These are phyloP conservation scores for Calameuta pallipes DNA, from an alignment of 2,888 invertebrate genomes.

Conservation along the genomic window DNA sequence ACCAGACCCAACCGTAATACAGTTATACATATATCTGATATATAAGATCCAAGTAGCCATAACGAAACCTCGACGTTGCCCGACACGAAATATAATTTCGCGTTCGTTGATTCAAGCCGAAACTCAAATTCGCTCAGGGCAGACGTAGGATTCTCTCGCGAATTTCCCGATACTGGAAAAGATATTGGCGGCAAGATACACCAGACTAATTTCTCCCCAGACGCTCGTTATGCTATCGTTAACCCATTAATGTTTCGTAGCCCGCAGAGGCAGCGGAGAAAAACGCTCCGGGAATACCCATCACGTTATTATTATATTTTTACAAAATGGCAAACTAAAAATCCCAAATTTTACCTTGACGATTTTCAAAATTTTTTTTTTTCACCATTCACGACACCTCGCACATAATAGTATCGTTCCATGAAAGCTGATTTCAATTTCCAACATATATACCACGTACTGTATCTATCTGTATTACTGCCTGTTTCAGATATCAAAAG, in stretches of 20 bases:
- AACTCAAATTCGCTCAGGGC: too few species aligned
- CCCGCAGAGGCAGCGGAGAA: background rate
- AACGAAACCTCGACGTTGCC: too few species aligned
- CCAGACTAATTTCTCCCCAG: constrained; percentile 36
- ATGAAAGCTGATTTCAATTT: background rate
- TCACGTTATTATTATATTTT: constrained; percentile 33
- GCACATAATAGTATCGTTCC: background rate
- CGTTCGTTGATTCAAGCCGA: too few species aligned
- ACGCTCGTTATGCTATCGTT: constrained; percentile 35
- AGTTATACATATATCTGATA: too few species aligned
- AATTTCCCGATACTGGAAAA: background rate
- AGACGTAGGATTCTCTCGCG: too few species aligned
- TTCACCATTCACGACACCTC: background rate
- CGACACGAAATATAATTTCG: too few species aligned
- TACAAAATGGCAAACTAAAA: constrained; percentile 39
- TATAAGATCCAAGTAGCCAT: too few species aligned
- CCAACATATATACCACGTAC: background rate
- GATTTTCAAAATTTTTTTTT: too few species aligned
- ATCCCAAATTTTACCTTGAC: background rate
- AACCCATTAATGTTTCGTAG: constrained; percentile 41
- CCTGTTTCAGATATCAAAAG: background rate
- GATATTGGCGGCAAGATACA: background rate
- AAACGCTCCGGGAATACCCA: constrained; percentile 8
- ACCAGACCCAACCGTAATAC: too few species aligned
- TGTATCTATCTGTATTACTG: background rate